Percentiles rank a stretch among this genome's conserved stretches.
Conservation (phyloP, 2,888 invertebrate species). For the Podabrus alpinus region DNA sequence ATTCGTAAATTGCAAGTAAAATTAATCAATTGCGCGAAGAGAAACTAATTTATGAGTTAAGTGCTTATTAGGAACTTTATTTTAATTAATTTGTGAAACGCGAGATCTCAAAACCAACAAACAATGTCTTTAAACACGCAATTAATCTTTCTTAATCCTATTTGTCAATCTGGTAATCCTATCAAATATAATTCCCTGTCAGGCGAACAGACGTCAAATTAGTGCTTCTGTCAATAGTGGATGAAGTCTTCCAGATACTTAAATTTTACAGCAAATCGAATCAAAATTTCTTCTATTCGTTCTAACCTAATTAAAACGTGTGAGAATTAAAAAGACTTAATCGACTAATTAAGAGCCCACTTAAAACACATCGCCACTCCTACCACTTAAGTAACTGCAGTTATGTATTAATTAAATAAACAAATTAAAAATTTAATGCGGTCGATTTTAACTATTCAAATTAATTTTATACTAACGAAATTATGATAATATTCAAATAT, state of each 20-base stretch:
- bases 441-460: conserved; percentile 35
- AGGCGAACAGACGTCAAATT: conserved; percentile 51
- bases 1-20: neutral
- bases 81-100: conserved; percentile 40
- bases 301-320: neutral
- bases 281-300: neutral
- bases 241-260: conserved; percentile 21
- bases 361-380: neutral
- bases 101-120: conserved; percentile 30
- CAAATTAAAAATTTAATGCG: conserved; percentile 41
- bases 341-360: conserved; percentile 22
- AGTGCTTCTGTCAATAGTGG: conserved; percentile 50
- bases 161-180: conserved; percentile 55
- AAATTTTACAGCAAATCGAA: neutral
- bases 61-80: conserved; percentile 31
- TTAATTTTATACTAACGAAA: neutral
- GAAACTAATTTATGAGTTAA: conserved; percentile 3
- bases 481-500: neutral
- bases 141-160: conserved; percentile 53
- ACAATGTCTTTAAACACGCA: conserved; percentile 47
- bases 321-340: neutral
- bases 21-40: neutral
- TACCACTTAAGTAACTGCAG: conserved; percentile 22
- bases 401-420: conserved; percentile 1
- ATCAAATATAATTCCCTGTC: conserved; percentile 55